A percentile compares a stretch with the other conserved stretches of the same genome.
Evolutionary conservation across 2,888 invertebrate genomes (phyloP).

Genomic region (Halictus quadricinctus): DNA sequence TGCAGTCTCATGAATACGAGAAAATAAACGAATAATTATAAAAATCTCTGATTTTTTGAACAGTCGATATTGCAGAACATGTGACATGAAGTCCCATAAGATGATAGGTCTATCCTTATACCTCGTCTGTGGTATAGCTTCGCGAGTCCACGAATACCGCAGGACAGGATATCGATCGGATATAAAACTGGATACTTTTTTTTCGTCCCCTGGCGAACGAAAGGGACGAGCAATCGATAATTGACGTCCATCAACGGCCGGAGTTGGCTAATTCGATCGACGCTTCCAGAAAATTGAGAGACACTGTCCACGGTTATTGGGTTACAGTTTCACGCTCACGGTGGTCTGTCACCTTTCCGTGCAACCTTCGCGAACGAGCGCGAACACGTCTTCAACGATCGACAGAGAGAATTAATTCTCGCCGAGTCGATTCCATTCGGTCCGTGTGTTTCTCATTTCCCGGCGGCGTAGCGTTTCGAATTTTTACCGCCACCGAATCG

Average conservation of each 20-base stretch:
- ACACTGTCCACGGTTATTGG: conserved; percentile 69
- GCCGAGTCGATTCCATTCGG: conserved; percentile 11
- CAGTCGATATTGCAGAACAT: too few relatives aligned
- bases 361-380: conserved; percentile 42
- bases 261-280: conserved; percentile 16
- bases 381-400: conserved; percentile 50
- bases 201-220: not conserved
- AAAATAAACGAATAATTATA: too few relatives aligned
- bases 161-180: not conserved
- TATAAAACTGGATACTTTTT: not conserved
- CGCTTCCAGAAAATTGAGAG: conserved; percentile 60
- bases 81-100: too few relatives aligned
- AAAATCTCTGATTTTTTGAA: too few relatives aligned
- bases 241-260: not conserved
- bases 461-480: not conserved
- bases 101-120: too few relatives aligned
- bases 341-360: conserved; percentile 69
- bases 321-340: conserved; percentile 70
- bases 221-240: conserved; percentile 3
- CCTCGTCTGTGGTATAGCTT: not conserved
- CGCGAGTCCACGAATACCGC: not conserved
- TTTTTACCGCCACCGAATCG: not conserved
- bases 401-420: conserved; percentile 36
- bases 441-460: not conserved
- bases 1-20: too few relatives aligned